Base-by-base conservation (phyloP, 2,797 vertebrate genomes). In the Cossypha niveicapilla region DNA sequence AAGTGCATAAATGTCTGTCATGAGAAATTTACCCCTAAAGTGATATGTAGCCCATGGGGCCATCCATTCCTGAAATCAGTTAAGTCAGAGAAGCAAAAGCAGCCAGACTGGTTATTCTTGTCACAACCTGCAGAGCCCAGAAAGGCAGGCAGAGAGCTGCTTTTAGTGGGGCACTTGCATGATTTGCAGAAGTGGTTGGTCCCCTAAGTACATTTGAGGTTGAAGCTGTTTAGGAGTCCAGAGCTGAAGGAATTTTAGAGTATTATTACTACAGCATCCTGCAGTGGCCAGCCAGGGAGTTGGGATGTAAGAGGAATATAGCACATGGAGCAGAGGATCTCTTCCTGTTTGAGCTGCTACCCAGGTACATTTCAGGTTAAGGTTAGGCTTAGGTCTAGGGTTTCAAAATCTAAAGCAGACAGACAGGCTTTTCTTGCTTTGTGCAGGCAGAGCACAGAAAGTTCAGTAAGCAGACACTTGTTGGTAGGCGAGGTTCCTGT, bases 81-180 rank as follows among this genome's bases (percentile, higher is more conserved):
- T 51, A 66, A 93, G 41, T 66, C 71, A 94, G 91, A 37, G 39
- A 37, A 79, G 15, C 8, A 35, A 89, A 95, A 95, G 86, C 60
- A 94, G 78, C 27, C 75, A 87, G 63, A 82, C 86, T 79, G 71
- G 94, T 93, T 94, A 76, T 89, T 85, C 96, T 51, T 87, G 92
- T 91, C 82, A 42, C 44, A 91, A 76, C 67, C 67, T 92, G 88
- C 3, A 9, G 27, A 77, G 41, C 37, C 37, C 44, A 79, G 44
- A 82, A 85, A 79, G 48, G 41, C 67, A 86, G 47, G 23, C 18
- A 66, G 34, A 78, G 17, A 66, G 30, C n/a, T 86, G 51, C 28
- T 67, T 93, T 85, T 63, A 63, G 37, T 30, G 63, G 28, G 48
- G 71, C 70, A 75, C 34, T 80, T 1, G 1, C n/a, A 56, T 0